Evolutionary conservation across 2,797 vertebrate genomes (phyloP).

Genomic region (Typhlichthys eigenmanni): DNA sequence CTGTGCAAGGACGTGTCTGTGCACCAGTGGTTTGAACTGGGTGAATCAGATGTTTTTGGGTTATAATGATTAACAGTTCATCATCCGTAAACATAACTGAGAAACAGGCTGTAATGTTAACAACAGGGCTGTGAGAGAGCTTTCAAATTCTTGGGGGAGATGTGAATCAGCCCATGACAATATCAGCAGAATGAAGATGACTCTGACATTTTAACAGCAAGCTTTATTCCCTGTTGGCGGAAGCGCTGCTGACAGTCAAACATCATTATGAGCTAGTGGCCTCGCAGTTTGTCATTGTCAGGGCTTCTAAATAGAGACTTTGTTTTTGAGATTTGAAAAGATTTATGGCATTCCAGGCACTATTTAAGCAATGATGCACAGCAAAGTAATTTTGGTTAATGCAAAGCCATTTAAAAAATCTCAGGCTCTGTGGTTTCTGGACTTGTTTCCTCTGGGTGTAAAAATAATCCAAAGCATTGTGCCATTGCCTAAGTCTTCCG

Average conservation of each 20-base stretch:
- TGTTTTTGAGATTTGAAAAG: slow-evolving; percentile 74
- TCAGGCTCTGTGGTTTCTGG: slow-evolving; percentile 54
- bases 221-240: slow-evolving; percentile 61
- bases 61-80: neutral
- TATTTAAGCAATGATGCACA: slow-evolving; percentile 72
- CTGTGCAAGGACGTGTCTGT: no score
- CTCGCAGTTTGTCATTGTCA: slow-evolving; percentile 76
- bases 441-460: slow-evolving; percentile 51
- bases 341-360: slow-evolving; percentile 72
- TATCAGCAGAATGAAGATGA: slow-evolving; percentile 64
- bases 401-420: slow-evolving; percentile 68
- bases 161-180: slow-evolving; percentile 51
- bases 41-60: no score
- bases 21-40: no score
- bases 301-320: slow-evolving; percentile 74
- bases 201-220: slow-evolving; percentile 55
- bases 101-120: slow-evolving; percentile 25
- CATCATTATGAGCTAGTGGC: slow-evolving; percentile 72
- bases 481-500: slow-evolving; percentile 35
- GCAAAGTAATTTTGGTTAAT: slow-evolving; percentile 73
- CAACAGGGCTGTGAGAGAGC: slow-evolving; percentile 49
- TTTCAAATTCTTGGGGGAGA: slow-evolving; percentile 57
- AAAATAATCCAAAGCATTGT: slow-evolving; percentile 60
- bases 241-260: slow-evolving; percentile 70
- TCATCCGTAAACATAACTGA: neutral